Percentiles rank a stretch among this genome's conserved stretches.
Evolutionary conservation across 2,113 vertebrate species (phyloP).

Genomic region (Condylura cristata): DNA sequence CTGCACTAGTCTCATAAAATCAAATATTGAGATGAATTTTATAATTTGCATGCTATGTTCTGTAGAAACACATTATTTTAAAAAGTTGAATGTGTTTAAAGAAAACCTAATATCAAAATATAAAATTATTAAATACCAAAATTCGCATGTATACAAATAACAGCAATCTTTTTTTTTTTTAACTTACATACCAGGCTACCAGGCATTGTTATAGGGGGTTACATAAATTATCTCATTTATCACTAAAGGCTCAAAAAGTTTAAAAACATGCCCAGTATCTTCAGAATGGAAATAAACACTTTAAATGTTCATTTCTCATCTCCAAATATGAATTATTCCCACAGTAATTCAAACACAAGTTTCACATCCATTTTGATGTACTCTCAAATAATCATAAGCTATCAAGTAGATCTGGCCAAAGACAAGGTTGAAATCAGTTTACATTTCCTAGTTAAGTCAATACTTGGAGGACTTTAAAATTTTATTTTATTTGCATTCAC

Average conservation of each 20-base stretch:
- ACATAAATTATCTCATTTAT: background rate
- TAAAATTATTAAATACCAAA: background rate
- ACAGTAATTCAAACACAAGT: slow-evolving; percentile 45
- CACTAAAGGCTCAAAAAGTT: slow-evolving; percentile 28
- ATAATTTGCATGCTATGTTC: too few relatives aligned
- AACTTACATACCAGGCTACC: background rate
- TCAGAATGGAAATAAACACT: slow-evolving; percentile 50
- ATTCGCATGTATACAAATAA: background rate
- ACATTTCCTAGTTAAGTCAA: slow-evolving; percentile 66
- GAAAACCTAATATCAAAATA: background rate
- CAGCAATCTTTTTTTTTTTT: background rate
- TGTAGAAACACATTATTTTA: too few relatives aligned
- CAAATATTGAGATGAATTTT: background rate
- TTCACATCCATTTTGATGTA: background rate
- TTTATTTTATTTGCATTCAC: slow-evolving; percentile 65
- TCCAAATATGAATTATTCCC: slow-evolving; percentile 29
- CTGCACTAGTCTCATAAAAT: background rate
- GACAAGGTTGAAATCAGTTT: slow-evolving; percentile 54
- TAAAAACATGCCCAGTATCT: slow-evolving; percentile 36
- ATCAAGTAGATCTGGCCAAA: slow-evolving; percentile 3
- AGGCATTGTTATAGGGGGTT: background rate
- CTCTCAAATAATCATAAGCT: slow-evolving; percentile 32
- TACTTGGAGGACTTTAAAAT: slow-evolving; percentile 36
- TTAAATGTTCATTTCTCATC: background rate
- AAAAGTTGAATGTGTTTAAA: too few relatives aligned